Percentiles rank a stretch among this genome's conserved stretches.
Conservation (phyloP, 2,113 vertebrate species). For the Chamaea fasciata region DNA sequence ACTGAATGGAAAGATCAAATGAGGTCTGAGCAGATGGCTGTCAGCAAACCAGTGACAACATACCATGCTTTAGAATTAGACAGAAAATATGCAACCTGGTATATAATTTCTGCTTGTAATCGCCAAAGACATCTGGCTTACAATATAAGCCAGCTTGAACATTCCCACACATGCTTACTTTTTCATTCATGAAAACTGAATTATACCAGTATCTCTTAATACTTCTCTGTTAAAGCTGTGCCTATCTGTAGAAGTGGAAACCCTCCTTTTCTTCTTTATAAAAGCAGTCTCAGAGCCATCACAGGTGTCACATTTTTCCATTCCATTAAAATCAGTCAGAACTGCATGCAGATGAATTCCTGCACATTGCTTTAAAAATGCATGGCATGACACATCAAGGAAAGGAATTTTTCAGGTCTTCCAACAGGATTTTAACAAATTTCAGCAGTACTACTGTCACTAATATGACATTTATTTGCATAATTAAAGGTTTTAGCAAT, state of each 20-base stretch:
- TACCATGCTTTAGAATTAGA: constrained; percentile 58
- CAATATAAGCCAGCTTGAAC: constrained; percentile 55
- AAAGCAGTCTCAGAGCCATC: neutral
- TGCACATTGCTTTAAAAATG: neutral
- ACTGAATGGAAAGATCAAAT: constrained; percentile 10
- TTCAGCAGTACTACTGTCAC: neutral
- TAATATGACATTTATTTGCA: neutral
- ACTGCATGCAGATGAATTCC: neutral
- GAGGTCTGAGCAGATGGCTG: constrained; percentile 65
- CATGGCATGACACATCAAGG: neutral
- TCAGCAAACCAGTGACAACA: constrained; percentile 57
- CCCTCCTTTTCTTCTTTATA: neutral
- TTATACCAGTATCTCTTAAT: constrained; percentile 56
- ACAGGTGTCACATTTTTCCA: neutral
- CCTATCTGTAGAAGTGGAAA: neutral
- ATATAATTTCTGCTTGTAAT: constrained; percentile 54
- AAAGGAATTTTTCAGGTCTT: neutral
- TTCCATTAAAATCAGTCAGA: neutral
- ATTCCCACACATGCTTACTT: constrained; percentile 46
- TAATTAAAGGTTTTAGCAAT: neutral
- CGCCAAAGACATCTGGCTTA: constrained; percentile 71
- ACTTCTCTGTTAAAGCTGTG: constrained; percentile 18
- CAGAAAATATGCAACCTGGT: constrained; percentile 54
- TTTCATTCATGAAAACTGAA: constrained; percentile 66
- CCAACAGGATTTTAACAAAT: neutral